Conservation (phyloP, 2,113 vertebrate species). For the Pantherophis guttatus region DNA sequence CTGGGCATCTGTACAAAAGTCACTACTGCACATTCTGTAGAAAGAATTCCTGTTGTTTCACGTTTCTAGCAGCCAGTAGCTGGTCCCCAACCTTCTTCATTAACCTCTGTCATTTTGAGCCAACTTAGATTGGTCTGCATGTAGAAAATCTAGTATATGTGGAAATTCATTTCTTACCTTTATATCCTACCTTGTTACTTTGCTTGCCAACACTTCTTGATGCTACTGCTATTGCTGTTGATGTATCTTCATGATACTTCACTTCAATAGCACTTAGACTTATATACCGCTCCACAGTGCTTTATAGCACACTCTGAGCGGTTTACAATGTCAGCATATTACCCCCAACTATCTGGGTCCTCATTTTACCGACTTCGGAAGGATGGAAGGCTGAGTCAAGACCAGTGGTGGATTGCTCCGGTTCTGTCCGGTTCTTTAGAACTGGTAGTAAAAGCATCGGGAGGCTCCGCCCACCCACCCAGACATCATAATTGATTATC, state of each 20-base stretch:
- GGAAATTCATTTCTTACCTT: background rate
- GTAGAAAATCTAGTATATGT: background rate
- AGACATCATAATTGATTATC: too few species aligned
- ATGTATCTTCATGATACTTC: background rate
- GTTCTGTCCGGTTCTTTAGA: too few species aligned
- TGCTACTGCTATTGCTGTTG: background rate
- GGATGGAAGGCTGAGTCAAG: background rate
- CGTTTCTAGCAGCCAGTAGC: background rate
- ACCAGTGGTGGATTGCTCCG: too few species aligned
- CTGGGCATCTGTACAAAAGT: background rate
- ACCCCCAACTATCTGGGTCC: background rate
- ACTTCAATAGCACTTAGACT: background rate
- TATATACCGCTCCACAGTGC: background rate
- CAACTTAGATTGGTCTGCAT: background rate
- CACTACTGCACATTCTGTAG: background rate
- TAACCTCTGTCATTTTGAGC: background rate
- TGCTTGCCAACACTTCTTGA: background rate
- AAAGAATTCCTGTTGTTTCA: background rate
- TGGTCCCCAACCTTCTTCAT: background rate
- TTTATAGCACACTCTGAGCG: background rate
- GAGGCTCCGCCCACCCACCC: too few species aligned
- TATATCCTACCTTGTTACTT: background rate
- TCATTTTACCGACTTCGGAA: background rate
- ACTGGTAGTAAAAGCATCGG: too few species aligned
- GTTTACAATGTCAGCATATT: background rate